phyloP scores from a whole-genome alignment of 2,888 invertebrate genomes.

The Erebia ligea region DNA sequence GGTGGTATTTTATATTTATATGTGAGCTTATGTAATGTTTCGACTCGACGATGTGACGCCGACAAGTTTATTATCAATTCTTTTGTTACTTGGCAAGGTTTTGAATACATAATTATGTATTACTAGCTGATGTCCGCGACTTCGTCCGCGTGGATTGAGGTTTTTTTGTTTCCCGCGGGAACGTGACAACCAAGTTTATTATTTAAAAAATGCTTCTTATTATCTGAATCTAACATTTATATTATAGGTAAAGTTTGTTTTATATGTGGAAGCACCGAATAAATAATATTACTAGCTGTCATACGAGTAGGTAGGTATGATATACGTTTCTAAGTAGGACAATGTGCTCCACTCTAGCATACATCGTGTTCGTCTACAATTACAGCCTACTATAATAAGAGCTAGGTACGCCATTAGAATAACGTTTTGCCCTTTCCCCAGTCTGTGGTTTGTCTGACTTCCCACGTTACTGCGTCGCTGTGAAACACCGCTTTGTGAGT shows the following conservation, averaged over 20 bases:
- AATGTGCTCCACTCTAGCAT: not conserved
- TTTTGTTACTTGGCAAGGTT: constrained; percentile 17
- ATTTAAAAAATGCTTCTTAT: no score
- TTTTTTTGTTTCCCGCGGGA: no score
- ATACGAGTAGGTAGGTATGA: not conserved
- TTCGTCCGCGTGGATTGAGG: no score
- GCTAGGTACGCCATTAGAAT: not conserved
- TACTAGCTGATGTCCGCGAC: no score
- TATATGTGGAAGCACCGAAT: no score
- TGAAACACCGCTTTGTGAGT: not conserved
- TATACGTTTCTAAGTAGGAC: not conserved
- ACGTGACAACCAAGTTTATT: no score
- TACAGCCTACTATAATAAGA: not conserved
- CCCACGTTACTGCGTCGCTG: not conserved
- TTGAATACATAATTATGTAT: constrained; percentile 13
- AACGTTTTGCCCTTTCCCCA: not conserved
- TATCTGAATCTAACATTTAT: no score
- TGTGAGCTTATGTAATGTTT: constrained; percentile 11
- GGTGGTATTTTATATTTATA: constrained; percentile 9
- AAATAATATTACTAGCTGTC: not conserved
- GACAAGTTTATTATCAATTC: constrained; percentile 19
- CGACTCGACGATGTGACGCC: constrained; percentile 8
- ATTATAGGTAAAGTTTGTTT: no score
- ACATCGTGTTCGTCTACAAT: not conserved
- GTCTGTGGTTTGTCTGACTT: not conserved